Evolutionary conservation across 92 coral and sea anemone species (phyloP), one percentile per base, ranked within the genome.

Genomic region (Parazoanthus darwini): DNA sequence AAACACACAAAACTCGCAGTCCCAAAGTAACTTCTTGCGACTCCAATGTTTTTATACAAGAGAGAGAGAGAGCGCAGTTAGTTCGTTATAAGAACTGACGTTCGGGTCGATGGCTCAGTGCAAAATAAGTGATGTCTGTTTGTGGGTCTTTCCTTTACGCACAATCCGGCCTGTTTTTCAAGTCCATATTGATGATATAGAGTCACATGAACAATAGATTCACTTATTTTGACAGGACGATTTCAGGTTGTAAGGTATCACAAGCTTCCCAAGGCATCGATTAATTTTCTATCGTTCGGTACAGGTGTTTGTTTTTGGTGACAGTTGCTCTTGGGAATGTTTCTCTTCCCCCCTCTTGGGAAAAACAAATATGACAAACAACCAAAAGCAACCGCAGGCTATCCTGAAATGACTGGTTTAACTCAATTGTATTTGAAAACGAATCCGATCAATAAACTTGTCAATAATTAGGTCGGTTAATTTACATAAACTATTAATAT

Each of bases 241-340:
- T 20, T 63, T 63, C 8, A 42, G 8, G 8, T 77, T 44, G 33
- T 44, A 22, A 42, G 59, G 48, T 5, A 13, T 48, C 58, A 77
- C 3, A 42, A 39, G 81, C 25, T 44, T 77, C 16, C 14, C 6
- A 29, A 11, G 43, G 3, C 38, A 9, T 38, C 22, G 14, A 39
- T 38, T 23, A 11, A 44, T 18, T 77, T 39, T 77, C 81, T 44
- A 0, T 44, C 50, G 56, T 3, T 77, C 33, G 33, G 14, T 44
- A 10, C 9, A 42, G 48, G 3, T 77, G 81, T 77, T 77, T 77
- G 81, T 77, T 77, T 77, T 42, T n/a, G 36, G 29, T 77, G 81
- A 77, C 81, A 77, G 81, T 7, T 16, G 14, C 54, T 22, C 58
- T 77, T 42, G 15, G 81, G 26, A 14, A 63, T 63, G 70, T 63